Evolutionary conservation across 2,113 vertebrate species (phyloP).

Genomic region (Noctilio leporinus): DNA sequence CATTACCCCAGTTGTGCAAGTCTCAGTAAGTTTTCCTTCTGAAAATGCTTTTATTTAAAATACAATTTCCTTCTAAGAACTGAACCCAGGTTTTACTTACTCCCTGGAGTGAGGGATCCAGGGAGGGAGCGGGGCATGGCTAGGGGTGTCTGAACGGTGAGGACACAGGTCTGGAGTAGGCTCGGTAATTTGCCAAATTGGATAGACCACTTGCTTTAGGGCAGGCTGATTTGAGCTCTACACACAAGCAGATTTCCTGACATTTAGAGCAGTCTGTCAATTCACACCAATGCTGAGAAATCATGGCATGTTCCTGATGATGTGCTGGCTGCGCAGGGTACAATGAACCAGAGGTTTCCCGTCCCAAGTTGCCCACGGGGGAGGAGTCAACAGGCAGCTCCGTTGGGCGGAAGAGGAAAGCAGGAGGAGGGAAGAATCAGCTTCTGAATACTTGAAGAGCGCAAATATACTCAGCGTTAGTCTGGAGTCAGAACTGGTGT

Average conservation of each 20-base stretch:
- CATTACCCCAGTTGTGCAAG: background rate
- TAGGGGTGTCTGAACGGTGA: background rate
- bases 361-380: background rate
- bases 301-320: background rate
- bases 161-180: background rate
- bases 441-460: background rate
- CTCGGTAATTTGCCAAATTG: background rate
- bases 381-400: background rate
- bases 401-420: background rate
- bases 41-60: background rate
- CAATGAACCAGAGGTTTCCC: background rate
- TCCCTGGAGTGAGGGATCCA: background rate
- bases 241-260: background rate
- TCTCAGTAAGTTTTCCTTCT: background rate
- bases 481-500: background rate
- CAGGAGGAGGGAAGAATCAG: background rate
- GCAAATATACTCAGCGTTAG: background rate
- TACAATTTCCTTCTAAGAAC: background rate
- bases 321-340: background rate
- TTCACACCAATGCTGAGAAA: background rate
- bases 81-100: background rate
- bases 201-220: background rate
- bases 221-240: background rate
- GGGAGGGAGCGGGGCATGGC: background rate
- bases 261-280: background rate